A percentile compares a stretch with the other conserved stretches of the same genome.
Evolutionary conservation across 1,140 invertebrate genomes (phyloP).

Genomic region (Anastrepha ludens): DNA sequence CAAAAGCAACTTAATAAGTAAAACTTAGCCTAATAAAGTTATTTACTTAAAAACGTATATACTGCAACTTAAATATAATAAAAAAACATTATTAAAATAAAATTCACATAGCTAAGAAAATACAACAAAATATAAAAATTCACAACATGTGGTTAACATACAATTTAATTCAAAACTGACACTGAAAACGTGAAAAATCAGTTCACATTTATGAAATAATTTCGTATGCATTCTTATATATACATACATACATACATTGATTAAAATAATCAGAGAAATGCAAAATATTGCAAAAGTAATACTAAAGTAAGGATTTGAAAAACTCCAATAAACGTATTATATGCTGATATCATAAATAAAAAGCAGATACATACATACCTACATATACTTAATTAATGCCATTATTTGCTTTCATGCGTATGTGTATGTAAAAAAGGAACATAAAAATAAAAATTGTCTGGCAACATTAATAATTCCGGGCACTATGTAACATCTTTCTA

Average conservation of each 20-base stretch:
- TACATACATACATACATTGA: slow-evolving; percentile 13
- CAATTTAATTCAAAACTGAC: slow-evolving; percentile 47
- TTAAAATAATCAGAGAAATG: background rate
- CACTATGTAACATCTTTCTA: background rate
- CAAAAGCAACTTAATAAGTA: background rate
- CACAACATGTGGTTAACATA: slow-evolving; percentile 34
- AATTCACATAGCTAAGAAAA: slow-evolving; percentile 37
- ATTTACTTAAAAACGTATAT: background rate
- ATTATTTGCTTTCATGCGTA: too few species aligned
- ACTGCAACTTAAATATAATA: too few species aligned
- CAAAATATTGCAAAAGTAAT: background rate
- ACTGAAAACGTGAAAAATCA: background rate
- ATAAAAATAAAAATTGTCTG: too few species aligned
- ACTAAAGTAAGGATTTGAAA: background rate
- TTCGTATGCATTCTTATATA: background rate
- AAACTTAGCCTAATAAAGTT: background rate
- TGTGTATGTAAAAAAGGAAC: too few species aligned
- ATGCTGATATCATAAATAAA: background rate
- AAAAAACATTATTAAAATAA: background rate
- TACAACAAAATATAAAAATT: slow-evolving; percentile 34
- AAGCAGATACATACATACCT: background rate
- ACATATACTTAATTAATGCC: too few species aligned
- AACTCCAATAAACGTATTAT: background rate
- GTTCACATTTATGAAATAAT: slow-evolving; percentile 19
- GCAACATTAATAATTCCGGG: background rate